These are phyloP conservation scores for Diaprepes abbreviatus DNA, from an alignment of 2,888 invertebrate genomes.

Conservation along the genomic window DNA sequence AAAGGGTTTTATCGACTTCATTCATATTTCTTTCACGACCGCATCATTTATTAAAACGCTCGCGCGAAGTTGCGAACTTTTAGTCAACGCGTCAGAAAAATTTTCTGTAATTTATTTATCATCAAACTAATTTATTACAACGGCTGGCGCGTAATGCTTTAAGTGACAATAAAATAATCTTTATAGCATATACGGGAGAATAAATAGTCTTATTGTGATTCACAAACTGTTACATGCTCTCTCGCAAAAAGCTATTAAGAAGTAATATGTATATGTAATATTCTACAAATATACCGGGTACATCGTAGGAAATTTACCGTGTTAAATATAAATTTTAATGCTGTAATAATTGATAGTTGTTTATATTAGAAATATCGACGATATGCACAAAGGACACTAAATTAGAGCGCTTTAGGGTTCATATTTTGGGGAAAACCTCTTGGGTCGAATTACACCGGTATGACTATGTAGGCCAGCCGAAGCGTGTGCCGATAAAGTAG, in stretches of 20 bases:
- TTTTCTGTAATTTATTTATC: constrained; percentile 46
- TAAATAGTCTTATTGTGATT: constrained; percentile 35
- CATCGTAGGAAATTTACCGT: too few relatives aligned
- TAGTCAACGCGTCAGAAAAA: constrained; percentile 41
- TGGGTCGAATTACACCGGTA: too few relatives aligned
- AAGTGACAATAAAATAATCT: constrained; percentile 45
- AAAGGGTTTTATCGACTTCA: constrained; percentile 45
- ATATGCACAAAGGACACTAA: too few relatives aligned
- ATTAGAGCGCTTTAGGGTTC: too few relatives aligned
- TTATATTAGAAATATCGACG: too few relatives aligned
- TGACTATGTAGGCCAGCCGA: too few relatives aligned
- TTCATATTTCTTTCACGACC: constrained; percentile 50
- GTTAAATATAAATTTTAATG: too few relatives aligned
- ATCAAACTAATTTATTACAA: constrained; percentile 46
- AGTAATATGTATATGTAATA: too few relatives aligned
- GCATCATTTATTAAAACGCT: constrained; percentile 45
- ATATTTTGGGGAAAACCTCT: too few relatives aligned
- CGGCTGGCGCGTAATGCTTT: constrained; percentile 31
- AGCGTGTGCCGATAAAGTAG: too few relatives aligned
- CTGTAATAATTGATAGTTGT: too few relatives aligned
- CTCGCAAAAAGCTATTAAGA: neutral
- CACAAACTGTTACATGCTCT: constrained; percentile 17
- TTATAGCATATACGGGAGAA: constrained; percentile 33
- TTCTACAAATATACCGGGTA: too few relatives aligned
- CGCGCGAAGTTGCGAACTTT: constrained; percentile 44